Conservation (phyloP, 2,888 invertebrate genomes). For the Ptychoptera contaminata region DNA sequence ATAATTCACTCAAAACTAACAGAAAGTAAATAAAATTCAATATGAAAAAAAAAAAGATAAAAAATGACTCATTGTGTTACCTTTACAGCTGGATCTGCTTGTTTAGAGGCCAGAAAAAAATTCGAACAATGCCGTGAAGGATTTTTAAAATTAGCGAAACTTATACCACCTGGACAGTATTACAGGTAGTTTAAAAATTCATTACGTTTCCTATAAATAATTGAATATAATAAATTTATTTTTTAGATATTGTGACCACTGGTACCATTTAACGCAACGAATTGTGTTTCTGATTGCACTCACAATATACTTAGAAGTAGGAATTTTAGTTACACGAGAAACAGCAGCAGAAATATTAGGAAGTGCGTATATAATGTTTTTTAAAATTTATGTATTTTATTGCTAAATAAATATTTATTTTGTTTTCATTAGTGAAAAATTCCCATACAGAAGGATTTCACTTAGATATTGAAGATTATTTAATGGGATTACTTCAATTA, state of each 20-base stretch:
- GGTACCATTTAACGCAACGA: conserved; percentile 68
- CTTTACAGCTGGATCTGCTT: conserved; percentile 42
- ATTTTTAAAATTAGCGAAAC: conserved; percentile 43
- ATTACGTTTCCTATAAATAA: neutral
- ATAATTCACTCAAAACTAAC: conserved; percentile 61
- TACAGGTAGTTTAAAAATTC: conserved; percentile 42
- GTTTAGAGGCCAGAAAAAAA: conserved; percentile 43
- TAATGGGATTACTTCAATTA: conserved; percentile 66
- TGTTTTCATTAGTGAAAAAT: conserved; percentile 60
- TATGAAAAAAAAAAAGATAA: neutral
- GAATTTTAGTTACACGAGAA: conserved; percentile 54
- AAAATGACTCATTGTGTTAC: conserved; percentile 4
- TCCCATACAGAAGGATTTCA: conserved; percentile 60
- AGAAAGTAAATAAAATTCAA: conserved; percentile 38
- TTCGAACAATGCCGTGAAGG: conserved; percentile 49
- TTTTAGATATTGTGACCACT: conserved; percentile 64
- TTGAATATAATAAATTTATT: neutral
- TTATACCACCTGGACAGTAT: conserved; percentile 63
- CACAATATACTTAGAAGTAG: conserved; percentile 64
- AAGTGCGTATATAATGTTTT: conserved; percentile 35
- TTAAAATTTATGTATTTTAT: conserved; percentile 1
- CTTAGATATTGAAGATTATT: conserved; percentile 79
- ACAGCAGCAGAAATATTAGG: conserved; percentile 64
- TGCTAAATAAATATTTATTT: conserved; percentile 16
- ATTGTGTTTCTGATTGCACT: conserved; percentile 63